Evolutionary conservation across 1,140 invertebrate genomes (phyloP).

Genomic region (Mamestra configurata): DNA sequence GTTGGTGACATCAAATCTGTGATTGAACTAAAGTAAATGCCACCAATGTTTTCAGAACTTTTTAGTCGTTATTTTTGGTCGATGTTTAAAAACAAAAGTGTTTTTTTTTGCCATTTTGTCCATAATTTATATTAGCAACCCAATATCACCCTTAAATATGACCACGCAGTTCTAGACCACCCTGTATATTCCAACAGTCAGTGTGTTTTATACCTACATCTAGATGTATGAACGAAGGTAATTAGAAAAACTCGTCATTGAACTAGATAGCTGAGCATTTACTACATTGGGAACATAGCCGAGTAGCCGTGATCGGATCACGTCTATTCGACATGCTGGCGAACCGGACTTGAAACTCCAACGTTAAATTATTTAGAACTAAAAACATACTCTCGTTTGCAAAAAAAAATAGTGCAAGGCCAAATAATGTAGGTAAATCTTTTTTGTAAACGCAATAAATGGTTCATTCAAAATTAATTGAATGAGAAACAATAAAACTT

Average conservation of each 20-base stretch:
- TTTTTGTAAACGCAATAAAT: not conserved
- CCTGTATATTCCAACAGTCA: slow-evolving; percentile 5
- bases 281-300: slow-evolving; percentile 14
- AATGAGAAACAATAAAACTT: too few relatives aligned
- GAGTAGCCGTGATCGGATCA: not conserved
- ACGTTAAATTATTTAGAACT: not conserved
- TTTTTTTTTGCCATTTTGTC: too few relatives aligned
- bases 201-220: not conserved
- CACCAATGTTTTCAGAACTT: too few relatives aligned
- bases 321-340: not conserved
- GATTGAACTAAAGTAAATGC: too few relatives aligned
- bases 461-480: too few relatives aligned
- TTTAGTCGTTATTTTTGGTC: too few relatives aligned
- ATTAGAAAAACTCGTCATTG: slow-evolving; percentile 49
- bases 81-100: too few relatives aligned
- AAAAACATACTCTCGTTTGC: not conserved
- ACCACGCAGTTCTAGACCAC: too few relatives aligned
- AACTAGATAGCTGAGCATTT: slow-evolving; percentile 44
- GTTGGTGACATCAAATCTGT: too few relatives aligned
- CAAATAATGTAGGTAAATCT: not conserved
- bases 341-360: slow-evolving; percentile 1
- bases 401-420: slow-evolving; percentile 20
- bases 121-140: too few relatives aligned
- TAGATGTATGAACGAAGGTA: slow-evolving; percentile 30
- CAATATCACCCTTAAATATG: too few relatives aligned